Base-by-base conservation (phyloP, 2,113 vertebrate species). In the Corythornis vintsioides region DNA sequence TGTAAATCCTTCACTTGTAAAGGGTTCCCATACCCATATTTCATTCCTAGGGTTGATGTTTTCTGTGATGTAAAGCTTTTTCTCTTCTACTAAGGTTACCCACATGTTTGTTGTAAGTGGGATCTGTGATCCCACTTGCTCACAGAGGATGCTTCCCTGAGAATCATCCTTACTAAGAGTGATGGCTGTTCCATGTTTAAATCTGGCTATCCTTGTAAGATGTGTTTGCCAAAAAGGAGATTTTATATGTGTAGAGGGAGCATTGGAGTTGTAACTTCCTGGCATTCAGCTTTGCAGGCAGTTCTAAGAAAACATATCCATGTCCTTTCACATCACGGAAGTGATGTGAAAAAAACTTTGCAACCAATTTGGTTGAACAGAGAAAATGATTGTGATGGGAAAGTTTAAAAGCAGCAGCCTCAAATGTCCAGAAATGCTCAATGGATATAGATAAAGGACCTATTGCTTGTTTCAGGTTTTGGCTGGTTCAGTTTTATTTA, bases 161-260 rank as follows among this genome's bases (percentile, higher is more conserved):
- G 92, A 94, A 87, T 69, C 56, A 77, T 86, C 43, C 22, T 65
- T 66, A 4, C 19, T 60, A 71, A 52, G 43, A 73, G 13, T 0
- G 1, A 69, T 80, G 52, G 40, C 71, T 88, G 86, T 82, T 87
- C 82, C 4, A 3, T 64, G 40, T 92, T 95, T 53, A n/a, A 81
- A 56, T 92, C 47, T 77, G 75, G 57, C 52, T 86, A 8, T 40
- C 21, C 60, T 35, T 83, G 29, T 87, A 93, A 92, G 88, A 95
- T 94, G 74, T 75, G 53, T 35, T 91, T 94, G 94, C 90, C 92
- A 93, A 89, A 57, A 57, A 60, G 63, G 28, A 74, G 67, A 19
- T 83, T 96, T 97, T 92, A 94, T 94, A 59, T 47, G 67, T 85
- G 79, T 63, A 75, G 40, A 75, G 93, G 86, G 86, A 96, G n/a